Base-by-base conservation (phyloP, 2,888 invertebrate genomes). In the Neuroscelio doddi region DNA sequence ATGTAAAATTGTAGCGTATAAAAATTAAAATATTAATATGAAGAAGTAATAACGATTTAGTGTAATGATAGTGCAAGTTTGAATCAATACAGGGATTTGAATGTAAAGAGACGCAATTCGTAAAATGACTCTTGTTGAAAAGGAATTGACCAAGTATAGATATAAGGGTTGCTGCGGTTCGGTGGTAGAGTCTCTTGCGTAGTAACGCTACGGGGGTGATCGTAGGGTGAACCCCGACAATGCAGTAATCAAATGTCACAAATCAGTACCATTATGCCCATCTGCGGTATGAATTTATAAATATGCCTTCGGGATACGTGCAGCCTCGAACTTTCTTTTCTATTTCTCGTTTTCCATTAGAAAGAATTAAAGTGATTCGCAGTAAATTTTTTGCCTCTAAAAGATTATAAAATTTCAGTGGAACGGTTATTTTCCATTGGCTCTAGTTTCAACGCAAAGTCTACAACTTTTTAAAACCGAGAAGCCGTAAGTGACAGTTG, bases 191-290 rank as follows among this genome's bases (percentile, higher is more conserved):
- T 64, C 57, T 51, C 47, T 41, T 29, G 51, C 44, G 15, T 46
- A 30, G 38, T 42, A 56, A 64, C 57, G 55, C 55, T 39, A 34
- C 66, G 64, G 65, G 69, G 65, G 72, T 68, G 62, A 68, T 56
- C 62, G 49, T 75, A 55, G 76, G 77, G 77, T 72, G 73, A 76
- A 67, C 63, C 63, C 74, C 76, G 80, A 81, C 82, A 82, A 82
- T 82, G 76, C 82, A 80, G 80, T 82, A 82, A 82, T 82, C 82
- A 82, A 82, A 82, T 82, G 81, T 81, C 81, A 82, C 75, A 81
- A 82, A 82, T 82, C 82, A 82, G 81, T 77, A 78, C 75, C 79
- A 79, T 81, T 81, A 81, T 80, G 80, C 79, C 80, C 82, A 82
- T 82, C 82, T 82, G 82, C 80, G 80, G 71, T 76, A 75, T 81